Percentiles rank a stretch among this genome's conserved stretches.
phyloP scores from a whole-genome alignment of 2,113 vertebrate species.

The Aplodontia rufa region DNA sequence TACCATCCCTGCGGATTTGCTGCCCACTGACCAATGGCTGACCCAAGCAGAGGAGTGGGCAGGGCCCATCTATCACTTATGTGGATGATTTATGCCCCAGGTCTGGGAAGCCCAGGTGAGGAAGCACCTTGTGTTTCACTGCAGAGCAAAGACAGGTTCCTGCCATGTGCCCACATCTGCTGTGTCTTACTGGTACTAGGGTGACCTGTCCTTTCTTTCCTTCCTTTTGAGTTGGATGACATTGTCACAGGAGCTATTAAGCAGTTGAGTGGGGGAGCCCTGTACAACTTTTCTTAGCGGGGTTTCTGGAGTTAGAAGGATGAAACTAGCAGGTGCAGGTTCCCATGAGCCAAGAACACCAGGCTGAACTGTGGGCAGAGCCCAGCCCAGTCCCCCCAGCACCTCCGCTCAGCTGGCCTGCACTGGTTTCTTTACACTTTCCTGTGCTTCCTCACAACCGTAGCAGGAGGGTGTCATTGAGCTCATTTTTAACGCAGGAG shows the following conservation, averaged over 20 bases:
- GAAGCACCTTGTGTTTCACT: background rate
- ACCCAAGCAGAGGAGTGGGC: background rate
- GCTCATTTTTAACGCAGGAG: background rate
- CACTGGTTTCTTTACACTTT: accelerated
- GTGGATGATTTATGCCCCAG: background rate
- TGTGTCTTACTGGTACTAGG: background rate
- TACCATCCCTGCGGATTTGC: background rate
- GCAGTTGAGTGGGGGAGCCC: background rate
- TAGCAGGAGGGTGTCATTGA: background rate
- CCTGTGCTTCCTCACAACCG: too few species aligned
- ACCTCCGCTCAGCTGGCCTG: accelerated
- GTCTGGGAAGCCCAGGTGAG: background rate
- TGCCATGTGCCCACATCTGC: background rate
- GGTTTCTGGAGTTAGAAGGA: background rate
- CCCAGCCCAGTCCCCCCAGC: accelerated
- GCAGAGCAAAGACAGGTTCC: too few species aligned
- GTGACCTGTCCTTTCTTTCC: background rate
- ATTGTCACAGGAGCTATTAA: background rate
- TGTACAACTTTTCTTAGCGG: accelerated
- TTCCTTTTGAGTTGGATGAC: background rate
- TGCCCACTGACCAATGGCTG: background rate
- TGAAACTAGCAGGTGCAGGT: accelerated
- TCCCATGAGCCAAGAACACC: background rate
- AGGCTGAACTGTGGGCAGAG: accelerated
- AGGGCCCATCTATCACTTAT: accelerated